Evolutionary conservation across 1,140 invertebrate species (phyloP), one percentile per base, ranked within the genome.

Genomic region (Habropoda laboriosa): DNA sequence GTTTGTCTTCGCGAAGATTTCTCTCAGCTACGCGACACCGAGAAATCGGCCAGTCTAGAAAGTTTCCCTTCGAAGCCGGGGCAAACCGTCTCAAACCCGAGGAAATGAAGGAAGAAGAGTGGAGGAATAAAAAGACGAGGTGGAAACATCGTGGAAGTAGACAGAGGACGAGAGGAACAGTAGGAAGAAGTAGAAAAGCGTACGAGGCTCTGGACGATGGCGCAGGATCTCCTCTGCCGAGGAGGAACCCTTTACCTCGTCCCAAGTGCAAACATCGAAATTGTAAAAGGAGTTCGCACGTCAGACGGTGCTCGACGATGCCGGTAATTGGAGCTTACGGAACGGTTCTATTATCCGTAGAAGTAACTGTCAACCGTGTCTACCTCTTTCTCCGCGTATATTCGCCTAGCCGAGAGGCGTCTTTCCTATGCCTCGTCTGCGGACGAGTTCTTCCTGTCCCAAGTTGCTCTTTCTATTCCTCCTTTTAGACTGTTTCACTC

Each of bases 321-420:
- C 75, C 83, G 73, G 84, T 90, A 90, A 89, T 90, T 90, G 85
- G 84, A 89, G 86, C 86, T 84, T 80, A 73, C 82, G 88, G 86
- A 88, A 86, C 83, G 85, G 70, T 80, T 79, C 85, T 85, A 89
- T 89, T 90, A 89, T 87, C 60, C 84, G 71, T 88, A 87, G 81
- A 87, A 87, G 86, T 75, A 72, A 84, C 72, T 76, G 79, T 82
- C 79, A 85, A 82, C 74, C 66, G 42, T 79, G 68, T 40, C 67
- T 74, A 61, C 42, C 58, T 79, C 71, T 72, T 76, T 67, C 72
- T 47, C 42, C n/a, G 63, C 30, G 42, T 13, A 21, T 40, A 66
- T 27, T 45, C 60, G 3, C 16, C 47, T n/a, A n/a, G 18, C 27
- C 24, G 47, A 63, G n/a, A n/a, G n/a, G 40, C 53, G 10, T 47